Base-by-base conservation (phyloP, 2,797 vertebrate genomes). In the Merluccius polli region DNA sequence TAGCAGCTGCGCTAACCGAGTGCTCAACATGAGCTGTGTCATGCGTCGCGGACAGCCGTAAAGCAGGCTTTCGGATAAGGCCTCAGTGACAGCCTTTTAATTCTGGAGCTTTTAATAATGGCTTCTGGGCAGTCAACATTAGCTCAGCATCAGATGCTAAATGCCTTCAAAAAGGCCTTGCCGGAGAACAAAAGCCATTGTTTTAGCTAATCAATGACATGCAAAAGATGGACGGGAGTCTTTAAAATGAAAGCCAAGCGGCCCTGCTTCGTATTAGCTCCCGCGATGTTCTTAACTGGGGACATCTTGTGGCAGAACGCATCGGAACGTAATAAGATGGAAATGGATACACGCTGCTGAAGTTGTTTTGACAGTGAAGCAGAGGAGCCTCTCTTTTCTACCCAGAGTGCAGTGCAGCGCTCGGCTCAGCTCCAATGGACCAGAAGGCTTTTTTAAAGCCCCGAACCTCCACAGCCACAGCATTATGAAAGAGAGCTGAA, bases 401-500 rank as follows among this genome's bases (percentile, higher is more conserved):
- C 77, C 52, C 52, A 59, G 52, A 59, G 52, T 38, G 70, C 59
- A 83, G 81, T 76, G 52, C 80, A 82, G 83, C 21, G 65, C 75
- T 73, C 75, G 83, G 83, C 85, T 78, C 13, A 7, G 75, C 32
- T 86, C 85, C 87, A 88, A 79, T 36, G 52, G 73, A 65, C 77
- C 63, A 78, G 75, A 32, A 85, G 78, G 80, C 69, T 74, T 73
- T 76, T 81, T 70, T 79, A 30, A 77, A 79, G 74, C 78, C 72
- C 81, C 72, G 59, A 78, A 78, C 82, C 81, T 79, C 79, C 77
- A 77, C 77, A 75, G 77, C 79, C 76, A 70, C 74, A 85, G 74
- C 79, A 67, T 71, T 21, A 79, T 80, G 75, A 78, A 81, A 85
- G 75, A 80, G 75, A 83, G 84, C 69, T 75, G 81, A 73, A 63